Evolutionary conservation across 2,888 invertebrate genomes (phyloP).

Genomic region (Lepidochrysops patricia): DNA sequence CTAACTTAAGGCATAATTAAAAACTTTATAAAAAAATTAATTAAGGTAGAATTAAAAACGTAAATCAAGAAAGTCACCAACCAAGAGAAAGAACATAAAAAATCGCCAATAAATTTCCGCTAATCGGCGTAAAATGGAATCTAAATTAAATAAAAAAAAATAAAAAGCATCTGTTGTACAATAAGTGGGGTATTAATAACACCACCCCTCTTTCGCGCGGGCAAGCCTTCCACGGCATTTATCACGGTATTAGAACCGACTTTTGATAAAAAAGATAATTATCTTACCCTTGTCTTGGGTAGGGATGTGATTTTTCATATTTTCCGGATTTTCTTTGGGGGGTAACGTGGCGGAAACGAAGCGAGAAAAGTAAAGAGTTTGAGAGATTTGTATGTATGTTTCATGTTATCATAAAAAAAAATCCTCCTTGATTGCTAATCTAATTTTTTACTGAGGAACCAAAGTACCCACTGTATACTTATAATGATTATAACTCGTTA

Average conservation of each 20-base stretch:
- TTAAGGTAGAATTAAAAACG: not conserved
- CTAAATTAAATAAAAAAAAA: conserved; percentile 49
- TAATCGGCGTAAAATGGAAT: conserved; percentile 53
- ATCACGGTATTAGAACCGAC: conserved; percentile 70
- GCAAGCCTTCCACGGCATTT: conserved; percentile 72
- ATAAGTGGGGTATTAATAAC: conserved; percentile 56
- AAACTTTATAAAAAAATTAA: no score
- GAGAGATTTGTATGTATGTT: not conserved
- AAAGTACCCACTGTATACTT: no score
- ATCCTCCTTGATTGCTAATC: no score
- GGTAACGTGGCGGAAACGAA: no score
- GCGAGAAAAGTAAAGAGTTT: not conserved
- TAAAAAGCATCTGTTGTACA: conserved; percentile 66
- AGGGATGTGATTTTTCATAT: conserved; percentile 42
- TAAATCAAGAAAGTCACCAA: not conserved
- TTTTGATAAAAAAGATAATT: conserved; percentile 72
- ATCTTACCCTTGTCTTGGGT: conserved; percentile 69
- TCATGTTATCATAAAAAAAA: no score
- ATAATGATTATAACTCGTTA: no score
- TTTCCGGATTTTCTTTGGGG: conserved; percentile 14
- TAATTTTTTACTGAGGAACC: no score
- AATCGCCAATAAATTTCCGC: conserved; percentile 15
- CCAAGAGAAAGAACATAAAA: conserved; percentile 24
- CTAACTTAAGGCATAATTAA: no score
- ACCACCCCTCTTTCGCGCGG: conserved; percentile 56